phyloP scores from a whole-genome alignment of 2,113 vertebrate species.

The Hemiscyllium ocellatum region DNA sequence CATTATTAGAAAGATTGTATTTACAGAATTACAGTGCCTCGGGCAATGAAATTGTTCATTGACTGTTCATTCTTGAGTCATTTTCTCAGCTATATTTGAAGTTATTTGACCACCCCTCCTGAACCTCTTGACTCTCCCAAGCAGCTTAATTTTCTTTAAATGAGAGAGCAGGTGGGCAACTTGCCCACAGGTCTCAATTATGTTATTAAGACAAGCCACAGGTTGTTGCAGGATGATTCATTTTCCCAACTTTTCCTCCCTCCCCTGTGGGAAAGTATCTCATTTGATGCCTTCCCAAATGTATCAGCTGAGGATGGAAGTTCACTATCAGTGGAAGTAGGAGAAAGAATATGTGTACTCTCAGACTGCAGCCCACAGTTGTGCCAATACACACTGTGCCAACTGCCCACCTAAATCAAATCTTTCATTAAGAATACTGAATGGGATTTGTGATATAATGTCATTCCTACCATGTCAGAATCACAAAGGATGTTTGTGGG shows the following conservation, averaged over 20 bases:
- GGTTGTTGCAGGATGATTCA: background rate
- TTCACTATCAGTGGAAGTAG: background rate
- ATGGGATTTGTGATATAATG: background rate
- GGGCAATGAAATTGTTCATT: background rate
- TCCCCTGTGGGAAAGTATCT: background rate
- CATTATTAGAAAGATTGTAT: background rate
- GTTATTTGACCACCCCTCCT: background rate
- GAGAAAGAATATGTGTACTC: background rate
- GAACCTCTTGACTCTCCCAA: background rate
- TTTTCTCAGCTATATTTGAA: background rate
- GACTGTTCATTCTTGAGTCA: background rate
- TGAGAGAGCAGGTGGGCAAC: background rate
- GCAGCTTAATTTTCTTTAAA: background rate
- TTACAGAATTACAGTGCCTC: background rate
- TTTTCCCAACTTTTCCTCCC: slow-evolving; percentile 12
- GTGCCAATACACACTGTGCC: background rate
- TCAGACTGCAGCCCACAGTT: background rate
- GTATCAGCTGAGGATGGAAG: background rate
- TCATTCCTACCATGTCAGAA: background rate
- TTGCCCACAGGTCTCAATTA: background rate
- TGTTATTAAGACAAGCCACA: background rate
- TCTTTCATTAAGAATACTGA: background rate
- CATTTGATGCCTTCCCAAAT: background rate
- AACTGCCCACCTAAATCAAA: background rate
- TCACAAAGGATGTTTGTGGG: background rate